Percentiles rank a stretch among this genome's conserved stretches.
Evolutionary conservation across 2,888 invertebrate genomes (phyloP).

Genomic region (Serrognathus titanus): DNA sequence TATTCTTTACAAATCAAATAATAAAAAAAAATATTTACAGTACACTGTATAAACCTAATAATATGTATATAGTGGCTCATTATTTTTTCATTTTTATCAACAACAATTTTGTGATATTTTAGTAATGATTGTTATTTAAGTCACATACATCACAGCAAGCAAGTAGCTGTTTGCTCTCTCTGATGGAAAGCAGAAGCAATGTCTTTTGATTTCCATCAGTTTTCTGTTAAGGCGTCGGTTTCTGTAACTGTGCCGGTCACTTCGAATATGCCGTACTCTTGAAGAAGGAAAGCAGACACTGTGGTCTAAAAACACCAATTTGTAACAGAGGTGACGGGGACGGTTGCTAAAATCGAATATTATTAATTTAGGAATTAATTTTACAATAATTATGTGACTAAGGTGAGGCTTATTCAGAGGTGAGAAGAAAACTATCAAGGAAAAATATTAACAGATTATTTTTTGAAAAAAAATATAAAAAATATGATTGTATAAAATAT

Average conservation of each 20-base stretch:
- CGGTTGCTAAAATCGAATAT: conserved; percentile 11
- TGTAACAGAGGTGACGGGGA: too few relatives aligned
- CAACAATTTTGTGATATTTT: conserved; percentile 58
- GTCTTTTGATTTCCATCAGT: conserved; percentile 28
- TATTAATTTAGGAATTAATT: conserved; percentile 47
- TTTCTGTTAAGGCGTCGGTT: conserved; percentile 28
- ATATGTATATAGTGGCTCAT: conserved; percentile 50
- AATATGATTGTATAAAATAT: conserved; percentile 28
- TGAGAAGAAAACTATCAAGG: conserved; percentile 45
- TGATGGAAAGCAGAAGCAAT: conserved; percentile 34
- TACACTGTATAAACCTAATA: conserved; percentile 32
- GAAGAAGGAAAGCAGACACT: background rate
- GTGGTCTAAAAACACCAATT: background rate
- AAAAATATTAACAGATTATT: conserved; percentile 45
- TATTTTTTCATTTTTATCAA: conserved; percentile 54
- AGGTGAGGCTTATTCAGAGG: conserved; percentile 47
- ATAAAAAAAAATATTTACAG: conserved; percentile 26
- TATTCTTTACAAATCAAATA: conserved; percentile 17
- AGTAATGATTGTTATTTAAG: conserved; percentile 57
- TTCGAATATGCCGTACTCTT: background rate
- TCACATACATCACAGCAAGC: conserved; percentile 50
- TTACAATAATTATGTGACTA: conserved; percentile 50
- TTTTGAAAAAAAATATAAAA: conserved; percentile 48
- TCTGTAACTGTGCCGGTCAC: conserved; percentile 7
- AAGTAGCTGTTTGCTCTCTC: conserved; percentile 40